phyloP scores from a whole-genome alignment of 1,140 invertebrate genomes.

The Pseudomyrmex dendroicus region DNA sequence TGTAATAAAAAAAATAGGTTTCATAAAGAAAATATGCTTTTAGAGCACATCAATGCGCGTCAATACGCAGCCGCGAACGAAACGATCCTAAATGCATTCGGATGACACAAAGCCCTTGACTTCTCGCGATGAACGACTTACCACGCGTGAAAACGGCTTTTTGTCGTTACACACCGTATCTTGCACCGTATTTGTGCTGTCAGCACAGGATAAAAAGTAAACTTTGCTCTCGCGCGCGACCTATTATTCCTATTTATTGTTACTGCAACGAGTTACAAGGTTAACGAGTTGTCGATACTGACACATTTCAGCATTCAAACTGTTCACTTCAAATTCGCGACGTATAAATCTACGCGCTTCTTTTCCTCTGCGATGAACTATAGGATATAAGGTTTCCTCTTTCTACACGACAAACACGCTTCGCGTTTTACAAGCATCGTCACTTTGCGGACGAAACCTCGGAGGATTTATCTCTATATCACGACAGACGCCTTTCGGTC shows the following conservation, averaged over 20 bases:
- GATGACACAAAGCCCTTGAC: constrained; percentile 27
- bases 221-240: constrained; percentile 37
- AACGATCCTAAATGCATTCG: constrained; percentile 16
- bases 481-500: constrained; percentile 57
- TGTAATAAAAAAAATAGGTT: too few relatives aligned
- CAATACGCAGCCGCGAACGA: neutral
- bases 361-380: constrained; percentile 23
- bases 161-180: constrained; percentile 24
- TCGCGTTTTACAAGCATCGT: constrained; percentile 72
- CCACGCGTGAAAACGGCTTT: constrained; percentile 26
- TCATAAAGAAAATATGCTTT: neutral
- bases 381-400: constrained; percentile 60
- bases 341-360: neutral
- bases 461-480: constrained; percentile 52
- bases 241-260: constrained; percentile 38
- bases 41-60: neutral
- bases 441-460: constrained; percentile 70
- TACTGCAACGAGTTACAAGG: constrained; percentile 10
- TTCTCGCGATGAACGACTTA: constrained; percentile 32
- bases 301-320: constrained; percentile 39
- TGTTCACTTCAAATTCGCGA: constrained; percentile 24
- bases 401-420: constrained; percentile 37
- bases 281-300: constrained; percentile 55
- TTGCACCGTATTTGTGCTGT: constrained; percentile 1
- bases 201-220: neutral